Evolutionary conservation across 2,888 invertebrate genomes (phyloP), one percentile per base, ranked within the genome.

Genomic region (Neoascia interrupta): DNA sequence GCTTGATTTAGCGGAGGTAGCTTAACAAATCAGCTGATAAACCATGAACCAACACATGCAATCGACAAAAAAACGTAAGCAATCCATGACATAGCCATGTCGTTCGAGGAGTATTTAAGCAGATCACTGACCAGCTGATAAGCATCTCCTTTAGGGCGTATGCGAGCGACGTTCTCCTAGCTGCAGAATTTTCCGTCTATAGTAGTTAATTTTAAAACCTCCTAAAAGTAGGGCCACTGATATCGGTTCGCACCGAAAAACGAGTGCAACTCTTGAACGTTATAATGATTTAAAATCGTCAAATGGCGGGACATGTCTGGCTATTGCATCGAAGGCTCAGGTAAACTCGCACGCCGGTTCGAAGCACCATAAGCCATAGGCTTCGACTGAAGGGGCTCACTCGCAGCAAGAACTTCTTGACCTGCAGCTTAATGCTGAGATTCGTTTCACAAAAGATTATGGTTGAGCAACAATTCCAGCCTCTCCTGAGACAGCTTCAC

Each of bases 91-190:
- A n/a, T 41, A 1, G 43, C 34, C 1, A 13, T 5, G 4, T 41
- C 58, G 8, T 58, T 21, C 0, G 58, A 31, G 0, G 34, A 58
- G 34, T 36, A 58, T 16, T 31, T 31, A 2, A 43, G 8, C 1
- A 43, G 58, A 16, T 58, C 58, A n/a, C n/a, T n/a, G n/a, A 58
- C 58, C 5, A 58, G 43, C 10, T 51, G 13, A 39, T 49, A 61
- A 18, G 39, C 49, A 2, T 61, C 49, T n/a, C n/a, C n/a, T 16
- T 8, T 53, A 0, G 23, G 53, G 5, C 53, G 36, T 5, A n/a
- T n/a, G n/a, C n/a, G n/a, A n/a, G 39, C 39, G n/a, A 58, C 43
- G 15, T 58, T 58, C 8, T 58, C 63, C 34, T 53, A 23, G 3
- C 31, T 15, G n/a, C 8, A 10, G 34, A 1, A 36, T 43, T 43